Evolutionary conservation across 2,113 vertebrate species (phyloP), one percentile per base, ranked within the genome.

Genomic region (Perca fluviatilis): DNA sequence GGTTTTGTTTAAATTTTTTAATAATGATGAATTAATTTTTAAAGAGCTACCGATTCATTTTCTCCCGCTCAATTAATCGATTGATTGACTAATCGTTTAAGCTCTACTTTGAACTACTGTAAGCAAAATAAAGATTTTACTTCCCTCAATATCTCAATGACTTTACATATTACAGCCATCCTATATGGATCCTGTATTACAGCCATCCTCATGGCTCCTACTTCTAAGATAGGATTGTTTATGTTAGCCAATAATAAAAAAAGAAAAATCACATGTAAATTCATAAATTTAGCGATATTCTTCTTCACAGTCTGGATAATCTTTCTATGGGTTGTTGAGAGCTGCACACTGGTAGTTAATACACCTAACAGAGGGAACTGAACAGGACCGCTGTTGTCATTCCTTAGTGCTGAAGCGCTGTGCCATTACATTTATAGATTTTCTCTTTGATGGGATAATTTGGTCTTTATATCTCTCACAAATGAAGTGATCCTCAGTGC

Each of bases 401-500:
- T 89, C 82, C 86, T 86, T 81, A 82, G 89, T 79, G 86, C 86
- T 69, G 88, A 86, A 88, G 89, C 79, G 63, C 86, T 51, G 74
- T 83, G 88, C 92, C 92, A 93, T 94, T 93, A 92, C 93, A 94
- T 92, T 93, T 94, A 95, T 94, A 94, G 93, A 95, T 94, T 94
- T 94, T 94, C 91, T 84, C 87, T 93, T 93, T 94, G 92, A 93
- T 93, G 93, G 92, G 90, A 93, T 94, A 94, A 95, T 95, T 94
- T 94, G 91, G 90, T 92, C 90, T 94, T 93, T 94, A 93, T 93
- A 94, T 95, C 88, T 80, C 89, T 89, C 90, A 88, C 89, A 93
- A 91, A 94, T 93, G 89, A 94, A 93, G 91, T 92, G 92, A 94
- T 94, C 91, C 91, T 92, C 87, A 72, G 85, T 63, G 79, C 91